These are phyloP conservation scores for Mormoops blainvillei DNA, from an alignment of 2,113 vertebrate species.

Conservation along the genomic window DNA sequence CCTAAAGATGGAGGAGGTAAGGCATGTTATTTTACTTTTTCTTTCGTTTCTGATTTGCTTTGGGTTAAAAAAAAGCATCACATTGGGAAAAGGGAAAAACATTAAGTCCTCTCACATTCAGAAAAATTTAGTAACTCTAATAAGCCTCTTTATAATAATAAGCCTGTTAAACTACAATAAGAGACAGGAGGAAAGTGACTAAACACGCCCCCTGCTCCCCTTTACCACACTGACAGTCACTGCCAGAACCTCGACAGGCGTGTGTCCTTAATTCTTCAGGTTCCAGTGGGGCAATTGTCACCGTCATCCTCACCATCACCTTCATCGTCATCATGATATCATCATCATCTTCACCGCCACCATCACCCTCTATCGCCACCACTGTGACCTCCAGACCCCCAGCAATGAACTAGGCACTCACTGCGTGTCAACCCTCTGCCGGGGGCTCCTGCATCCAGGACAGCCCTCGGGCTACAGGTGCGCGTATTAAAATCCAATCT, in stretches of 20 bases:
- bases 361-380: neutral
- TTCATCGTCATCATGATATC: neutral
- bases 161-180: neutral
- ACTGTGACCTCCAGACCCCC: neutral
- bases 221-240: neutral
- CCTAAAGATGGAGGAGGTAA: neutral
- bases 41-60: neutral
- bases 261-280: neutral
- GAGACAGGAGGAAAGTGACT: neutral
- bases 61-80: neutral
- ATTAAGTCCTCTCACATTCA: neutral
- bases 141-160: neutral
- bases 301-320: neutral
- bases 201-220: neutral
- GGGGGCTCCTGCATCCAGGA: no score
- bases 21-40: neutral
- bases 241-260: neutral
- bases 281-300: neutral
- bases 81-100: neutral
- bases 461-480: neutral
- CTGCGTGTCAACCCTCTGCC: rapidly evolving
- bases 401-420: neutral
- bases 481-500: neutral
- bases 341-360: no score
- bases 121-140: neutral